A percentile compares a stretch with the other conserved stretches of the same genome.
phyloP scores from a whole-genome alignment of 1,140 invertebrate species.

The Drosophila serrata region DNA sequence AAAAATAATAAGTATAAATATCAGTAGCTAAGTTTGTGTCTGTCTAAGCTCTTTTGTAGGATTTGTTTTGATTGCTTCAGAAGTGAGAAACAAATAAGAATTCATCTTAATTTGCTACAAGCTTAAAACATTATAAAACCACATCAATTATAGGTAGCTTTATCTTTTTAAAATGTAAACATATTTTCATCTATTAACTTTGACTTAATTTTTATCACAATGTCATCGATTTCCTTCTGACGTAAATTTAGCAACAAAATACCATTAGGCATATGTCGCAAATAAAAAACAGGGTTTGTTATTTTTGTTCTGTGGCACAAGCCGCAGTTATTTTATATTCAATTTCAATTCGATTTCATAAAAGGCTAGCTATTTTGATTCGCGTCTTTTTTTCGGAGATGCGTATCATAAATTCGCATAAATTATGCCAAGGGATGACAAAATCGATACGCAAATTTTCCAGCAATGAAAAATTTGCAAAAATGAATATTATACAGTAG shows the following conservation, averaged over 20 bases:
- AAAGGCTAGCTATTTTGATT: constrained; percentile 37
- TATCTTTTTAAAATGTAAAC: not conserved
- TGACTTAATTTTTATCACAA: not conserved
- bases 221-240: not conserved
- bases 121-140: not conserved
- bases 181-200: not conserved
- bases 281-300: constrained; percentile 22
- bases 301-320: constrained; percentile 19
- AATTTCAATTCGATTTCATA: constrained; percentile 49
- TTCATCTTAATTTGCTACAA: not conserved
- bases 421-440: constrained; percentile 49
- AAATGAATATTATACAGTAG: constrained; percentile 22
- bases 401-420: constrained; percentile 80
- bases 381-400: constrained; percentile 46
- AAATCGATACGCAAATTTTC: constrained; percentile 78
- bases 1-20: constrained; percentile 9
- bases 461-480: constrained; percentile 48
- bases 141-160: not conserved
- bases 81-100: not conserved
- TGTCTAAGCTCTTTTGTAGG: not conserved
- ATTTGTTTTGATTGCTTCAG: not conserved
- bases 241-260: constrained; percentile 18
- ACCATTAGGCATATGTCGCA: constrained; percentile 38
- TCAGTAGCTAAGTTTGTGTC: not conserved
- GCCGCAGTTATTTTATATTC: constrained; percentile 43